phyloP scores from a whole-genome alignment of 2,797 vertebrate genomes.

The Pampus argenteus region DNA sequence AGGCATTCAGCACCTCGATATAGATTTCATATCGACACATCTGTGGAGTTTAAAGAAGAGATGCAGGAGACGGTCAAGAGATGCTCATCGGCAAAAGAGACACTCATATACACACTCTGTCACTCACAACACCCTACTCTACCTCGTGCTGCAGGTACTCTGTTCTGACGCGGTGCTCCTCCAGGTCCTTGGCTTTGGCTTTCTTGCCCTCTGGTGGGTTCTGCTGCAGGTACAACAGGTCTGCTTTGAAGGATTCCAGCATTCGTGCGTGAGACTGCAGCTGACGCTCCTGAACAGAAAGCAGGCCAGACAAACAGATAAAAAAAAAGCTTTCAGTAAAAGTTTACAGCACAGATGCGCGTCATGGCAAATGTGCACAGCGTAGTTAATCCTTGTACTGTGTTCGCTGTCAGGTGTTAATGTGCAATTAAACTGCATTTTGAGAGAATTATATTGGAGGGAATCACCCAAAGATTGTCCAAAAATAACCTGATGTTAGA shows the following conservation, averaged over 20 bases:
- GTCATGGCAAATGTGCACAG: neutral
- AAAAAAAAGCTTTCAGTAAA: neutral
- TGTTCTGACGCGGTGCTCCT: constrained; percentile 87
- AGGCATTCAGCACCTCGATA: constrained; percentile 84
- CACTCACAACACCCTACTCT: neutral
- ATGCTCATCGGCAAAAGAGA: neutral
- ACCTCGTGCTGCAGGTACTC: constrained; percentile 92
- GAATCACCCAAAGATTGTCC: neutral
- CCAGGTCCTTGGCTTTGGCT: constrained; percentile 85
- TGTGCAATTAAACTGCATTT: neutral
- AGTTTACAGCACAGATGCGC: neutral
- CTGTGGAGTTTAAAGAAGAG: constrained; percentile 70
- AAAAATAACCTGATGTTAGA: neutral
- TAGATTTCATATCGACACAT: constrained; percentile 90
- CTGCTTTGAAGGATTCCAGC: constrained; percentile 86
- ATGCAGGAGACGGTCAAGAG: neutral
- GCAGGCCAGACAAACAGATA: neutral
- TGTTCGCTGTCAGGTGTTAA: neutral
- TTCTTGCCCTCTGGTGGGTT: constrained; percentile 79
- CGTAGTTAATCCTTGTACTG: neutral
- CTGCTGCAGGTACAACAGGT: constrained; percentile 85
- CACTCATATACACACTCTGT: neutral
- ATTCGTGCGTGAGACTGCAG: constrained; percentile 86
- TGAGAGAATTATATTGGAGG: neutral
- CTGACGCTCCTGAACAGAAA: constrained; percentile 86